These are phyloP conservation scores for Sebastes hubbsi DNA, from an alignment of 2,797 vertebrate species.

Conservation along the genomic window DNA sequence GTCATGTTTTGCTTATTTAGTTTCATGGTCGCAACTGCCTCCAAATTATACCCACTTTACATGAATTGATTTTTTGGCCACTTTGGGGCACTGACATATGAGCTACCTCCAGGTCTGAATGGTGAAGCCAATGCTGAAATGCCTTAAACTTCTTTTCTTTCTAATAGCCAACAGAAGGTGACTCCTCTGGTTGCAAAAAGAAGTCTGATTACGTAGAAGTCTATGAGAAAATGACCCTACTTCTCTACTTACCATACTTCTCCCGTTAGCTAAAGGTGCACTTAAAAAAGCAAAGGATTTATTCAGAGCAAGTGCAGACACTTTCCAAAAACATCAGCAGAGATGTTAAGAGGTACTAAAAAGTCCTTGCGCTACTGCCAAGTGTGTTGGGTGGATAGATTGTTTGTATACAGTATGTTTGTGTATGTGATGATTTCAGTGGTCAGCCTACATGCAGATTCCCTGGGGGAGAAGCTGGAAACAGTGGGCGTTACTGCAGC, in stretches of 20 bases:
- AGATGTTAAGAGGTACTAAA: neutral
- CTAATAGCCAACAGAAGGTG: neutral
- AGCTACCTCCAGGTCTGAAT: neutral
- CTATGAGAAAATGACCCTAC: too few relatives aligned
- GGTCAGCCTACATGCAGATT: neutral
- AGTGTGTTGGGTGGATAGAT: neutral
- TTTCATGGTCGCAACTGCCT: neutral
- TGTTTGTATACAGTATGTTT: neutral
- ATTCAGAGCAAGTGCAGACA: neutral
- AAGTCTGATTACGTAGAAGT: too few relatives aligned
- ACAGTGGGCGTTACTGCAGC: slow-evolving; percentile 17
- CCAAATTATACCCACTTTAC: neutral
- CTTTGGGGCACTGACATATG: neutral
- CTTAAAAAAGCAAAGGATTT: too few relatives aligned
- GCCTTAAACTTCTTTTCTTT: too few relatives aligned
- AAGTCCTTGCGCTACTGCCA: neutral
- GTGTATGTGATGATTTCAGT: neutral
- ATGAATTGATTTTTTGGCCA: neutral
- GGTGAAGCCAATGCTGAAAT: too few relatives aligned
- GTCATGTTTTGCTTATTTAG: neutral
- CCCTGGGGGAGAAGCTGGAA: slow-evolving; percentile 18
- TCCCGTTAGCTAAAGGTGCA: too few relatives aligned
- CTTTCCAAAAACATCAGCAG: neutral
- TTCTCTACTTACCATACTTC: too few relatives aligned
- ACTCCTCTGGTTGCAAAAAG: neutral